Percentiles rank a stretch among this genome's conserved stretches.
Conservation (phyloP, 2,113 vertebrate species). For the Pseudopodoces humilis region DNA sequence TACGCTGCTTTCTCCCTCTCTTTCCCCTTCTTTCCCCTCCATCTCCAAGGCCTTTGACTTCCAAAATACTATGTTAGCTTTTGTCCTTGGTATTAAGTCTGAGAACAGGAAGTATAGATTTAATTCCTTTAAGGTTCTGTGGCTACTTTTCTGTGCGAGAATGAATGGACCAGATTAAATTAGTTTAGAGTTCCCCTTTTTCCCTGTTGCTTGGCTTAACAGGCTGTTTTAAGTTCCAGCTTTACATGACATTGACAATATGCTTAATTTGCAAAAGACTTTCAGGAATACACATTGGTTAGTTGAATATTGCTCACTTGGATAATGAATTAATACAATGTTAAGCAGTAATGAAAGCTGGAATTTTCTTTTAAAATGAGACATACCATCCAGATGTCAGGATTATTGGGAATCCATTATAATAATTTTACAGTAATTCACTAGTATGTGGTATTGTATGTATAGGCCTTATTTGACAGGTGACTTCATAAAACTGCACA, state of each 20-base stretch:
- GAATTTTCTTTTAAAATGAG: constrained; percentile 28
- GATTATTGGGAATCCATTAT: constrained; percentile 36
- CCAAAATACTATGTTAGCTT: constrained; percentile 63
- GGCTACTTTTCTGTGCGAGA: constrained; percentile 63
- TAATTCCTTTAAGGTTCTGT: constrained; percentile 58
- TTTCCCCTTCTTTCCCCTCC: constrained; percentile 34
- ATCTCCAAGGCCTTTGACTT: constrained; percentile 65
- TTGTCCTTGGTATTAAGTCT: constrained; percentile 60
- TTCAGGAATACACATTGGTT: constrained; percentile 37
- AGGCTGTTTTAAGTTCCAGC: constrained; percentile 58
- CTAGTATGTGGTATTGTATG: constrained; percentile 59
- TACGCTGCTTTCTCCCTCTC: constrained; percentile 55
- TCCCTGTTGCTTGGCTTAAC: constrained; percentile 37
- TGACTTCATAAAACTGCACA: constrained; percentile 63
- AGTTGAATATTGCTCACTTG: constrained; percentile 17
- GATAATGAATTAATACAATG: constrained; percentile 15
- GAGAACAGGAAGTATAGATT: constrained; percentile 49
- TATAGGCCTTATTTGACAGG: constrained; percentile 66
- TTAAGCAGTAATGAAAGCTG: constrained; percentile 33
- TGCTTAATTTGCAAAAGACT: constrained; percentile 33
- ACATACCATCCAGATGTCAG: constrained; percentile 8
- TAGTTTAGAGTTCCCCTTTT: constrained; percentile 47
- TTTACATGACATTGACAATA: constrained; percentile 44
- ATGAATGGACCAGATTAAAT: constrained; percentile 59
- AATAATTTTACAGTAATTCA: constrained; percentile 50